phyloP scores from a whole-genome alignment of 1,140 invertebrate genomes.

The Choristoneura fumiferana region DNA sequence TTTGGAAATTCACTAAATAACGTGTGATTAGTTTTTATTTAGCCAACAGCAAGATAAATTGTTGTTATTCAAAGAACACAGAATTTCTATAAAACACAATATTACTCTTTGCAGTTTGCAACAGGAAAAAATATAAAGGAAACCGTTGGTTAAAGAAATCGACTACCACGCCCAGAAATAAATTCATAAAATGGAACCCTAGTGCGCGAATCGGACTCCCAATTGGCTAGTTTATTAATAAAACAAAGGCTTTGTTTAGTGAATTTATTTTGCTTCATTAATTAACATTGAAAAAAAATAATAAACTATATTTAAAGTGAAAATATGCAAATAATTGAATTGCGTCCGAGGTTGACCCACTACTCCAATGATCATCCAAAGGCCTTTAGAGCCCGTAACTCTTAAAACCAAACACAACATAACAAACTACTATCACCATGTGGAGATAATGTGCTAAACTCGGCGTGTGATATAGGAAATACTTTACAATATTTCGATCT shows the following conservation, averaged over 20 bases:
- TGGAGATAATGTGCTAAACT: constrained; percentile 45
- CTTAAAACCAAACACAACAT: constrained; percentile 44
- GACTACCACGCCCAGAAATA: too few relatives aligned
- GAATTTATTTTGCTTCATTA: constrained; percentile 71
- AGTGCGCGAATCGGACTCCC: too few relatives aligned
- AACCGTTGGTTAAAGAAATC: too few relatives aligned
- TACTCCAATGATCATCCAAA: constrained; percentile 51
- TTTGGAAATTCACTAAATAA: too few relatives aligned
- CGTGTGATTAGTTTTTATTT: too few relatives aligned
- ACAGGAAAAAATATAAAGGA: too few relatives aligned
- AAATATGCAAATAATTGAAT: constrained; percentile 67
- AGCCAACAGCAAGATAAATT: too few relatives aligned
- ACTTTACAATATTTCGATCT: constrained; percentile 50
- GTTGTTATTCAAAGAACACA: too few relatives aligned
- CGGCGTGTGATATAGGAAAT: constrained; percentile 47
- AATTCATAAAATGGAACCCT: too few relatives aligned
- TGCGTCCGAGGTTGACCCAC: constrained; percentile 42
- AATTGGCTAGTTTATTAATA: too few relatives aligned
- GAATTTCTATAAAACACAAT: too few relatives aligned
- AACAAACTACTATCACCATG: constrained; percentile 35
- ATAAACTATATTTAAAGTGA: constrained; percentile 60
- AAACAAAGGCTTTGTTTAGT: constrained; percentile 51
- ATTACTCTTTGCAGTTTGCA: too few relatives aligned
- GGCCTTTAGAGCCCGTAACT: constrained; percentile 34
- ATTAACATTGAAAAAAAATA: constrained; percentile 71